Percentiles rank a stretch among this genome's conserved stretches.
Evolutionary conservation across 35 echinoderm and acorn worm genomes (phyloP).

Genomic region (Lytechinus variegatus): DNA sequence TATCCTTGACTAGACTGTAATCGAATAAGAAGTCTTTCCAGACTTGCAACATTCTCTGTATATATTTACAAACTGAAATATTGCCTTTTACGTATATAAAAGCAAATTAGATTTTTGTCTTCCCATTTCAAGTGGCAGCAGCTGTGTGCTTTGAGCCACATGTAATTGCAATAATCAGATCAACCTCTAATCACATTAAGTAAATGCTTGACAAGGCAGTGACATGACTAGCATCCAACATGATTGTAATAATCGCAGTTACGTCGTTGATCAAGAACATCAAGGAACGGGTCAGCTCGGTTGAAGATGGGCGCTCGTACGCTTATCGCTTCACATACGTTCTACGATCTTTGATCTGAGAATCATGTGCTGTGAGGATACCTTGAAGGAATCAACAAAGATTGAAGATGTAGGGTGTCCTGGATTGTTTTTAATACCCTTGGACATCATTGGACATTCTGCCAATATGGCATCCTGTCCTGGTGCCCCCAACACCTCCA

Average conservation of each 20-base stretch:
- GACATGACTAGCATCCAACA: neutral
- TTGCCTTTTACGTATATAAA: neutral
- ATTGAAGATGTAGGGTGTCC: neutral
- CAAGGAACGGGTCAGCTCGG: neutral
- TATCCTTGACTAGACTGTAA: neutral
- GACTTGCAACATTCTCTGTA: neutral
- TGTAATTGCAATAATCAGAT: neutral
- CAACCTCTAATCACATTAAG: neutral
- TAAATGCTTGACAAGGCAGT: neutral
- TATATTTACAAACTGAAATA: neutral
- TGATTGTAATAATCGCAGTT: neutral
- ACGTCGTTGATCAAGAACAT: conserved; percentile 11
- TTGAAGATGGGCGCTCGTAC: neutral
- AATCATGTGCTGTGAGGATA: neutral
- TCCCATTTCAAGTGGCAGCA: neutral
- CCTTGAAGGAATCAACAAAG: neutral
- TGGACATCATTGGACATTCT: neutral
- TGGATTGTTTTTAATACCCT: neutral
- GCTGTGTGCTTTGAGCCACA: neutral
- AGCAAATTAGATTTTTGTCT: neutral
- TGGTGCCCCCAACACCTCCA: neutral
- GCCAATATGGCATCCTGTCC: neutral
- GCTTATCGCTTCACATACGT: neutral
- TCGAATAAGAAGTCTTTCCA: neutral
- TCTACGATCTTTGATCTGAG: neutral